phyloP scores from a whole-genome alignment of 2,888 invertebrate genomes.

The Axea sp. region DNA sequence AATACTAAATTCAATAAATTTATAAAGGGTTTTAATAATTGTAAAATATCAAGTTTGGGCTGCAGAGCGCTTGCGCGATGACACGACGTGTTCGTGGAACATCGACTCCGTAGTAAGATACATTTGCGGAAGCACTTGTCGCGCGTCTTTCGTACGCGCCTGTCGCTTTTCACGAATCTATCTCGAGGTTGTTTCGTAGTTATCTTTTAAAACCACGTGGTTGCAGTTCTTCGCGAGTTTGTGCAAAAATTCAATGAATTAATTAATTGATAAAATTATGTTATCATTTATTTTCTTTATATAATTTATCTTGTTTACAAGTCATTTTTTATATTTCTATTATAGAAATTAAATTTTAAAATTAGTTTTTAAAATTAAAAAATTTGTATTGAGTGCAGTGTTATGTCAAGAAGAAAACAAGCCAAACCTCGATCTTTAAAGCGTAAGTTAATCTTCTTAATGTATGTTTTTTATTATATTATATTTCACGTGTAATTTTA shows the following conservation, averaged over 20 bases:
- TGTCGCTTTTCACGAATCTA: constrained; percentile 46
- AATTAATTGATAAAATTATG: too few relatives aligned
- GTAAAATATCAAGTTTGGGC: constrained; percentile 28
- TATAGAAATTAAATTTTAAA: too few relatives aligned
- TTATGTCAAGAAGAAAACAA: constrained; percentile 80
- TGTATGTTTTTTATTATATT: too few relatives aligned
- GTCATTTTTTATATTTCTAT: too few relatives aligned
- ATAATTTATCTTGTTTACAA: too few relatives aligned
- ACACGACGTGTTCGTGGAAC: constrained; percentile 59
- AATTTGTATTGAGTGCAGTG: constrained; percentile 65
- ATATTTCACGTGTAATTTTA: too few relatives aligned
- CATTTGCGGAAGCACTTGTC: constrained; percentile 70
- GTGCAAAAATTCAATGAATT: background rate
- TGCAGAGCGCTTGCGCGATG: constrained; percentile 62
- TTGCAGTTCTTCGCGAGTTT: constrained; percentile 28
- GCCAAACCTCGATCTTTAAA: constrained; percentile 80
- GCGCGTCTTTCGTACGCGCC: constrained; percentile 73
- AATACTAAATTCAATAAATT: background rate
- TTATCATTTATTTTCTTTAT: too few relatives aligned
- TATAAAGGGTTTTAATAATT: background rate
- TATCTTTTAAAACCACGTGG: constrained; percentile 62
- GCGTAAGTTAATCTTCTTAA: constrained; percentile 79
- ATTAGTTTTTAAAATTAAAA: too few relatives aligned
- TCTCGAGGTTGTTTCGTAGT: constrained; percentile 15
- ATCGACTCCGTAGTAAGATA: constrained; percentile 56